A percentile compares a stretch with the other conserved stretches of the same genome.
Evolutionary conservation across 1,140 invertebrate species (phyloP).

Genomic region (Tetragnatha versicolor): DNA sequence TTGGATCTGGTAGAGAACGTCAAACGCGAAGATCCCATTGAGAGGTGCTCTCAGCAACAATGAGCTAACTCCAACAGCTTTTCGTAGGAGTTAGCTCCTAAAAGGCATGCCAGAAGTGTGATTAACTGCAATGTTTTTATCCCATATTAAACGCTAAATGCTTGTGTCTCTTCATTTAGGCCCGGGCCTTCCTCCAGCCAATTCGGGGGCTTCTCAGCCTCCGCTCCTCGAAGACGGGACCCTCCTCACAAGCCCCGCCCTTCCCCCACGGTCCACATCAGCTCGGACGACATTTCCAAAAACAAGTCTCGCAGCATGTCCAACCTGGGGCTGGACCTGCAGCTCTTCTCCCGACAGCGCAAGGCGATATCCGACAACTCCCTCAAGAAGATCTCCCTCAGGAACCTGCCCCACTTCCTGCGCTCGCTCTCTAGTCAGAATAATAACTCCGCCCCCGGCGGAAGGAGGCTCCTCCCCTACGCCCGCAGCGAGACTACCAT

Average conservation of each 20-base stretch:
- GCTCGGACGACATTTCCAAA: conserved; percentile 34
- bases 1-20: too few species aligned
- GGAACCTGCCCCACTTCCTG: conserved; percentile 54
- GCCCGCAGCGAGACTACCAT: conserved; percentile 44
- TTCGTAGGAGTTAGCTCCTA: too few species aligned
- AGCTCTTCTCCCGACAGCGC: conserved; percentile 30
- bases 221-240: neutral
- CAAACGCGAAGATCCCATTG: too few species aligned
- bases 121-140: too few species aligned
- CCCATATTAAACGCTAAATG: too few species aligned
- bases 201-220: conserved; percentile 7
- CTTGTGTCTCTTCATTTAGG: too few species aligned
- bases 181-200: neutral
- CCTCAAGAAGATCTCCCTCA: conserved; percentile 57
- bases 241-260: neutral
- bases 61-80: too few species aligned
- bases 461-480: conserved; percentile 28
- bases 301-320: conserved; percentile 43
- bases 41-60: too few species aligned
- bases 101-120: too few species aligned
- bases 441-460: conserved; percentile 11
- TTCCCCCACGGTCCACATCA: conserved; percentile 15
- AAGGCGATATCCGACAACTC: conserved; percentile 58
- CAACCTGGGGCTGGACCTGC: conserved; percentile 23
- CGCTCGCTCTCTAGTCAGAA: conserved; percentile 58